Conservation (phyloP, 2,797 vertebrate species). For the Avahi laniger region DNA sequence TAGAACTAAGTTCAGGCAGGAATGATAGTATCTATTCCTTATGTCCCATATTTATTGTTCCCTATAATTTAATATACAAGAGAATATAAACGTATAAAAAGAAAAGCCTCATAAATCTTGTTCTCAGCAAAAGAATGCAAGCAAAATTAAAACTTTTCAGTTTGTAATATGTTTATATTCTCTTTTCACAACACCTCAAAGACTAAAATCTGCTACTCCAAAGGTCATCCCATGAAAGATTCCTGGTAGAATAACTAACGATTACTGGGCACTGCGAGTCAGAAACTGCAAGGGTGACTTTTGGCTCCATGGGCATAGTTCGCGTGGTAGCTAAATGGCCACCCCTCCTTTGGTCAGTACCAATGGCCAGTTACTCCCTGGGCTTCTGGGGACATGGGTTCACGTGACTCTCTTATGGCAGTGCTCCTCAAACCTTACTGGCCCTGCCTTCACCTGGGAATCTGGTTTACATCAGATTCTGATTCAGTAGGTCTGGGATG, state of each 20-base stretch:
- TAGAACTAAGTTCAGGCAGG: neutral
- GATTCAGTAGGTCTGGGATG: neutral
- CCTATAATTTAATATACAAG: neutral
- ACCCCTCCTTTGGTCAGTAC: neutral
- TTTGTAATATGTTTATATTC: neutral
- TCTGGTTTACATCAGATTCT: neutral
- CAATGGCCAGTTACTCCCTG: neutral
- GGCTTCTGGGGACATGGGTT: neutral
- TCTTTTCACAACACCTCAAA: neutral
- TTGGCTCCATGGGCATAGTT: neutral
- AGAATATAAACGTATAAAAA: neutral
- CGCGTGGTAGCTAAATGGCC: neutral
- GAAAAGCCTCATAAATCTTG: neutral
- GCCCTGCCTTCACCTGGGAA: neutral
- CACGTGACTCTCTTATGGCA: neutral
- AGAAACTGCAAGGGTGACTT: neutral
- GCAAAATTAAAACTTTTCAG: neutral
- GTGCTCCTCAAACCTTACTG: neutral
- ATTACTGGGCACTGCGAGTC: neutral
- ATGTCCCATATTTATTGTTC: neutral
- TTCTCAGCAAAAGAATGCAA: conserved; percentile 20
- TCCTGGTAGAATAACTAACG: neutral
- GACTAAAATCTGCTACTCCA: neutral
- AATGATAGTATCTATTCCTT: neutral
- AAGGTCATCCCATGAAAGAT: neutral